Conservation (phyloP, 2,797 vertebrate species). For the Scarus forsteni region DNA sequence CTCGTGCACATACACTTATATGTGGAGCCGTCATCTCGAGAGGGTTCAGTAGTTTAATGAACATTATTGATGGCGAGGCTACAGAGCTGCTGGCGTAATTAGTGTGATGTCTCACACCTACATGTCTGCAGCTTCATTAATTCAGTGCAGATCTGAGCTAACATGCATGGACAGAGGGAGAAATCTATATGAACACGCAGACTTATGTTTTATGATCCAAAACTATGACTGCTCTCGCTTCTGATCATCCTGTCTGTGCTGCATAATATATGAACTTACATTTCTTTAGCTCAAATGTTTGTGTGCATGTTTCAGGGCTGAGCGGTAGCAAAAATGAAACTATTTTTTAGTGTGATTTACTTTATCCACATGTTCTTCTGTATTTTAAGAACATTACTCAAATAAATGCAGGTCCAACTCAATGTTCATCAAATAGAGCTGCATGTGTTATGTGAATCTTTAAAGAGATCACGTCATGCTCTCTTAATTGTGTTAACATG, state of each 20-base stretch:
- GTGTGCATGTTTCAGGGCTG: neutral
- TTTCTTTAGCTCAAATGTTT: constrained; percentile 10
- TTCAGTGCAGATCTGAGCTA: constrained; percentile 41
- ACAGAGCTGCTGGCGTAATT: constrained; percentile 62
- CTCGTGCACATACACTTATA: neutral
- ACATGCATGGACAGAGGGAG: constrained; percentile 25
- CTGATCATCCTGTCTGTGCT: constrained; percentile 7
- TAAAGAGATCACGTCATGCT: too few species aligned
- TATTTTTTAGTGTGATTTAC: too few species aligned
- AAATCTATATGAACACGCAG: neutral
- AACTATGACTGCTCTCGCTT: constrained; percentile 17
- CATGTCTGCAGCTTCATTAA: constrained; percentile 65
- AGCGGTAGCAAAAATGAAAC: too few species aligned
- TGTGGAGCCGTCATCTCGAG: constrained; percentile 43
- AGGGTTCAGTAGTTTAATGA: constrained; percentile 74
- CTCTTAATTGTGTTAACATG: too few species aligned
- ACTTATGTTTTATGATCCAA: constrained; percentile 31
- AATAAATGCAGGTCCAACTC: too few species aligned
- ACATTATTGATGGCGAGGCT: constrained; percentile 71
- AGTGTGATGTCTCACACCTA: constrained; percentile 72
- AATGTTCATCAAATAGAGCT: too few species aligned
- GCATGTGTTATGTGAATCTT: too few species aligned
- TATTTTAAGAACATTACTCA: too few species aligned
- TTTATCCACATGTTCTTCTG: too few species aligned
- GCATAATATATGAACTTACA: constrained; percentile 46